Conservation (phyloP, 1,140 invertebrate species). For the Euschistus heros region DNA sequence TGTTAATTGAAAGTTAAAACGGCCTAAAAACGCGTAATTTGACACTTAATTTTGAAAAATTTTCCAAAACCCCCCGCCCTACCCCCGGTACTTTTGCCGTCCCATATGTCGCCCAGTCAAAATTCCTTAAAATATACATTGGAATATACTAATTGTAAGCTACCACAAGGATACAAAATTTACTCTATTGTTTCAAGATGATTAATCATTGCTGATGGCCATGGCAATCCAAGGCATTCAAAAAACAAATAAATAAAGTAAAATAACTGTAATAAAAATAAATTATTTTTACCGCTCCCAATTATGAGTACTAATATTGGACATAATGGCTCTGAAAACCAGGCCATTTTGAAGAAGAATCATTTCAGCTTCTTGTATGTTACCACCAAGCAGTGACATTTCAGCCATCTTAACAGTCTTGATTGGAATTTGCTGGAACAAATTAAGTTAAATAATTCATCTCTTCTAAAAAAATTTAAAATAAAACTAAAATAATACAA, state of each 20-base stretch:
- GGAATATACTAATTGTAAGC: no score
- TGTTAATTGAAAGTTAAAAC: no score
- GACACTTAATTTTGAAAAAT: no score
- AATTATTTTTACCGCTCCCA: slow-evolving; percentile 57
- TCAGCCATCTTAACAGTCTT: slow-evolving; percentile 60
- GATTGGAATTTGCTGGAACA: slow-evolving; percentile 38
- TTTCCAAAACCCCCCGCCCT: no score
- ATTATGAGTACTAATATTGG: slow-evolving; percentile 72
- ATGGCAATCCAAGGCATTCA: neutral
- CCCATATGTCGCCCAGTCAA: no score
- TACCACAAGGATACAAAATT: no score
- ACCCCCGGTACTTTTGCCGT: no score
- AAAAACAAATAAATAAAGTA: neutral
- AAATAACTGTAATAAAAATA: neutral
- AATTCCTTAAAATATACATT: no score
- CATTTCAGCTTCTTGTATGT: slow-evolving; percentile 67
- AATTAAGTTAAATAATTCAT: neutral
- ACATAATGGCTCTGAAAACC: slow-evolving; percentile 61
- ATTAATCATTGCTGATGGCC: neutral
- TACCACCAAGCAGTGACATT: slow-evolving; percentile 67
- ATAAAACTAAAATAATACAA: neutral
- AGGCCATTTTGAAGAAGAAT: slow-evolving; percentile 69
- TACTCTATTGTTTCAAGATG: slow-evolving; percentile 18
- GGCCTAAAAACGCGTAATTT: no score
- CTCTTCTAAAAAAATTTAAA: neutral